phyloP scores from a whole-genome alignment of 1,140 invertebrate genomes.

The Nomia melanderi region DNA sequence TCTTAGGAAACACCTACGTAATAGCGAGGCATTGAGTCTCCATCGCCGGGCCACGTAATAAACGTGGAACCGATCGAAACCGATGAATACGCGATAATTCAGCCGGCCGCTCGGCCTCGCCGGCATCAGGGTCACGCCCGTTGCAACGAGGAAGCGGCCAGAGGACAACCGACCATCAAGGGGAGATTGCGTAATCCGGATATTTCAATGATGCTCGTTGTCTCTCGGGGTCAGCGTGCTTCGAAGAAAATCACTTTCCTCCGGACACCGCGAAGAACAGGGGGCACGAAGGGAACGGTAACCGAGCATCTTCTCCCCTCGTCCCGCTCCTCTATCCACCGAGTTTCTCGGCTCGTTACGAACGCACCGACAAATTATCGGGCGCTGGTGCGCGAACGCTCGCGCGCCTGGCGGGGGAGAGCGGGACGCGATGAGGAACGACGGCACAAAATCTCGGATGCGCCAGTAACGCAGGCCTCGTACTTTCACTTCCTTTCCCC shows the following conservation, averaged over 20 bases:
- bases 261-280: constrained; percentile 14
- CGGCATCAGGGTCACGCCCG: constrained; percentile 39
- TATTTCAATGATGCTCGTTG: constrained; percentile 22
- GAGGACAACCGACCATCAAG: too few relatives aligned
- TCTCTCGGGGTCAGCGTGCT: constrained; percentile 53
- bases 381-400: constrained; percentile 24
- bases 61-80: constrained; percentile 10
- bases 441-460: constrained; percentile 73
- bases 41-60: constrained; percentile 8
- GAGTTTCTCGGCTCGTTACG: constrained; percentile 56
- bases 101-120: background rate
- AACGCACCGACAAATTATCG: constrained; percentile 59
- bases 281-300: too few relatives aligned
- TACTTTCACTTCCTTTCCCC: constrained; percentile 81
- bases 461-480: constrained; percentile 63
- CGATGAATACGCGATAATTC: constrained; percentile 46
- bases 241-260: constrained; percentile 66
- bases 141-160: constrained; percentile 30
- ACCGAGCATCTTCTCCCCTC: constrained; percentile 1
- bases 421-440: constrained; percentile 50
- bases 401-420: constrained; percentile 6
- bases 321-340: constrained; percentile 27
- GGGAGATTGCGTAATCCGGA: constrained; percentile 40
- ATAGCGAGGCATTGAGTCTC: background rate
- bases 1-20: background rate